Base-by-base conservation (phyloP, 2,113 vertebrate species). In the Chamaetylas fuelleborni region DNA sequence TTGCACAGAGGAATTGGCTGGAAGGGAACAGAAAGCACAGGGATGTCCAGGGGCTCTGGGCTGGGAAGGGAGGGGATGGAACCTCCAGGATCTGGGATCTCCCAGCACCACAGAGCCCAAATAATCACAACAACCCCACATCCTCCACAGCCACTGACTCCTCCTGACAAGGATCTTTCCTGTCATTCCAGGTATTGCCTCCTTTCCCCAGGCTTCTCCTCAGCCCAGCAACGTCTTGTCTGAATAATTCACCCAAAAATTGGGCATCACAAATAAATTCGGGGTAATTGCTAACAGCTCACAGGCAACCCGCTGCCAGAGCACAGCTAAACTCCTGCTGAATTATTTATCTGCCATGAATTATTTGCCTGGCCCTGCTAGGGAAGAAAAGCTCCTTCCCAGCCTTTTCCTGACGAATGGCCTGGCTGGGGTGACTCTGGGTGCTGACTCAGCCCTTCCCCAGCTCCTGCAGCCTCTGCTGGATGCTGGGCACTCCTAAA, bases 281-380 rank as follows among this genome's bases (percentile, higher is more conserved):
- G 6, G 89, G 81, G 5, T 95, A 85, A 95, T 89, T 89, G 95
- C 91, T 19, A 36, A 14, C 73, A 33, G 92, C 93, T 88, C 83
- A 7, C 83, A 8, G 95, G 54, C 80, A 22, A 28, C 13, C 45
- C 3, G 0, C 88, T 71, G 92, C 88, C 73, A 28, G 90, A 69
- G 96, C 81, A 64, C 36, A 23, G 62, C 85, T 45, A 19, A 82
- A 61, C 64, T 86, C 79, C 25, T 13, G 6, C 25, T 93, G 83
- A 95, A 95, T 96, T 95, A 97, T 96, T 95, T 89, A 95, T 92
- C 89, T 0, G 2, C 89, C 47, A 9, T 43, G 91, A 95, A 89
- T 92, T 86, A 91, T 93, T 81, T 9, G 69, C 91, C 94, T 5
- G 1, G 79, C 56, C 70, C 77, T 31, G 43, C 84, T 88, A 60